phyloP scores from a whole-genome alignment of 2,113 vertebrate genomes.

The Manacus vitellinus region DNA sequence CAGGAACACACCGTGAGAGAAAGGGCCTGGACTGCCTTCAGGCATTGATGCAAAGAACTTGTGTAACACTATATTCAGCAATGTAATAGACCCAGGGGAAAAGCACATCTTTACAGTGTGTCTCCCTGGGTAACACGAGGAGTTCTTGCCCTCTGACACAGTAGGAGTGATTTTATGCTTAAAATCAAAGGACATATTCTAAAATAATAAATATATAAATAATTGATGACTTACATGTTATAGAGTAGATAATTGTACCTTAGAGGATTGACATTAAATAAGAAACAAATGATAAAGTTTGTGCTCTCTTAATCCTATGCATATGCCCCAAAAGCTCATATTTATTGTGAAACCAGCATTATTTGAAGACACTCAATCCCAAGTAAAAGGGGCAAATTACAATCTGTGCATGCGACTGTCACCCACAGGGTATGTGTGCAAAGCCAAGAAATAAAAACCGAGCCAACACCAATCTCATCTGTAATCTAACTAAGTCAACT shows the following conservation, averaged over 20 bases:
- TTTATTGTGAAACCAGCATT: not conserved
- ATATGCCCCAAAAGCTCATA: not conserved
- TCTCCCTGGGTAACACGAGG: not conserved
- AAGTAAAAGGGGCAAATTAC: not conserved
- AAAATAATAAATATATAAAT: not conserved
- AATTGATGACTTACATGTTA: not conserved
- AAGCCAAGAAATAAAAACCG: not conserved
- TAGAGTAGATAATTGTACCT: not conserved
- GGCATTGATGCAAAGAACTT: not conserved
- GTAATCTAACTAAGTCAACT: not conserved
- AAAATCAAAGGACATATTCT: not conserved
- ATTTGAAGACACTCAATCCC: not conserved
- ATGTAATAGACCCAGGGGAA: not conserved
- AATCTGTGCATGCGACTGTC: accelerated
- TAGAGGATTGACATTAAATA: not conserved
- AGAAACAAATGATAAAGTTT: not conserved
- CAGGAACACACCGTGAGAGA: not conserved
- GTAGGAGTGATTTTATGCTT: not conserved
- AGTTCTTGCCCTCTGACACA: not conserved
- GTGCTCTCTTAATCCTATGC: not conserved
- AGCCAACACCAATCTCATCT: not conserved
- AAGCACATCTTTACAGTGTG: not conserved
- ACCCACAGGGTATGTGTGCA: not conserved
- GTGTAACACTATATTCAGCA: not conserved
- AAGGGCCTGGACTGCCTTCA: not conserved